Evolutionary conservation across 2,113 vertebrate genomes (phyloP), one percentile per base, ranked within the genome.

Genomic region (Lophotis ruficrista): DNA sequence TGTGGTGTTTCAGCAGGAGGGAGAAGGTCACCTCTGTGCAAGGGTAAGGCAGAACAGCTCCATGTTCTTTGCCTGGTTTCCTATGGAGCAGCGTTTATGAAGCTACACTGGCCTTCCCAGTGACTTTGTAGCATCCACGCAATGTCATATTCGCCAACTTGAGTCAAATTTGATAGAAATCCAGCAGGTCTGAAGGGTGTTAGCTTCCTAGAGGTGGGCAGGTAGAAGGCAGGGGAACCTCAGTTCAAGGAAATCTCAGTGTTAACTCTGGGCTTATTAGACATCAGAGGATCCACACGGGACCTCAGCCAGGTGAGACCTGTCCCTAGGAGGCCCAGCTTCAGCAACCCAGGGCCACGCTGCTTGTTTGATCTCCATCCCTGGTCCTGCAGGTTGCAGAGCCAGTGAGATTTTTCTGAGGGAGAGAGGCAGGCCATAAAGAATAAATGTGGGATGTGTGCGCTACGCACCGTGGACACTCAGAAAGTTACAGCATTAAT

Each of bases 41-140:
- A 43, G 41, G 41, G 41, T 43, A 43, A 43, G 61, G 53, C 23
- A 37, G 60, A 60, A 48, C 14, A 65, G 58, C 12, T 50, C 72
- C 7, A 0, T 37, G 54, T 5, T 87, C 24, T 43, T 80, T 43
- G 23, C 53, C 37, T 80, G 28, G 2, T 64, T 92, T 87, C 14
- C 30, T 54, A 3, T 0, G 0, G 33, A 66, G 57, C 27, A 14
- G 7, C 19, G 23, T 33, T 75, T 22, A 8, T n/a, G 66, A 84
- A 83, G 41, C 81, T 45, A 43, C 51, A 47, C n/a, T 37, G 77
- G 27, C 38, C 60, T 87, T 78, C 50, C 38, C 69, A 23, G 30
- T 33, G 61, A 17, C 41, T 81, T 77, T 37, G 33, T 38, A 66
- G 43, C 33, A 14, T 11, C 48, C 28, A 0, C 21, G 27, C 79